Conservation (phyloP, 2,113 vertebrate species). For the Irena cyanogastra region DNA sequence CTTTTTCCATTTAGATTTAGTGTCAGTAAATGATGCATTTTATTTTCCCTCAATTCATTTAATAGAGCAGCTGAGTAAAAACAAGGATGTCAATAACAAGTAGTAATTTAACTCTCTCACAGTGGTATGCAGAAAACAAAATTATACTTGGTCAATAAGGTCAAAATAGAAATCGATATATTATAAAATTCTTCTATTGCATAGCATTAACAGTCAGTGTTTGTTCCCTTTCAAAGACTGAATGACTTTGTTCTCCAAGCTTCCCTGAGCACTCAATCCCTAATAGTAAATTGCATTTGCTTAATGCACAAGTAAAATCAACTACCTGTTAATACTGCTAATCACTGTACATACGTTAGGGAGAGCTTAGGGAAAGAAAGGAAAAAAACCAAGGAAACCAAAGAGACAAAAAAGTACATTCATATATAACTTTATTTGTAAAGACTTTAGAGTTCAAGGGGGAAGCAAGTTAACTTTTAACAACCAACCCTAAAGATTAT, state of each 20-base stretch:
- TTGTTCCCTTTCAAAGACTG: not conserved
- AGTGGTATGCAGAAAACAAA: not conserved
- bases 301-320: conserved; percentile 47
- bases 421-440: not conserved
- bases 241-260: not conserved
- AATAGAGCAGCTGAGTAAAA: not conserved
- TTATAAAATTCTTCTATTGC: not conserved
- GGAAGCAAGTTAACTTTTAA: not conserved
- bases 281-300: conserved; percentile 35
- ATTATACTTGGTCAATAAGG: not conserved
- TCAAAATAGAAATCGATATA: not conserved
- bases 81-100: not conserved
- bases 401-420: not conserved
- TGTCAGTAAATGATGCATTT: conserved; percentile 8
- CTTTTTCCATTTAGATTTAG: conserved; percentile 20
- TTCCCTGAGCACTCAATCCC: not conserved
- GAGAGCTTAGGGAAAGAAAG: not conserved
- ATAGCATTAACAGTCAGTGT: not conserved
- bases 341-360: not conserved
- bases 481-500: not conserved
- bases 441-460: not conserved
- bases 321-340: conserved; percentile 30
- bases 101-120: not conserved
- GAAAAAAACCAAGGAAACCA: not conserved
- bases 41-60: conserved; percentile 17